Evolutionary conservation across 2,888 invertebrate species (phyloP), one percentile per base, ranked within the genome.

Genomic region (Shargacucullia verbasci): DNA sequence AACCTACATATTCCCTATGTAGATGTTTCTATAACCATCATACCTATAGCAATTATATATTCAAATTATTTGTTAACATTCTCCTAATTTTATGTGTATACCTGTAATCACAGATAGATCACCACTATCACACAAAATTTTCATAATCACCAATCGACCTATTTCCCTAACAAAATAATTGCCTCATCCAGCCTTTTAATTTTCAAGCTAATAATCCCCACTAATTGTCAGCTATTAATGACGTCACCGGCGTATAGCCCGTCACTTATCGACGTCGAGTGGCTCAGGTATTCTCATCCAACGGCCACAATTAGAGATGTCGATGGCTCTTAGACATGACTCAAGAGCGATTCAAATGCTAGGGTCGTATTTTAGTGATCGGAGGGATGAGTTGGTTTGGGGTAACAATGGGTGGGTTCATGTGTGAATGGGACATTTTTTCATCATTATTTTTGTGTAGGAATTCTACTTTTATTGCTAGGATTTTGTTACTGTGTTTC

Each of bases 251-350:
- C 20, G 15, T 29, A 40, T 37, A 31, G 13, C 2, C 7, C 38
- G 38, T 25, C 69, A 62, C 77, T 71, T 66, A 61, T 60, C 45
- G 69, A 27, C 53, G 72, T 62, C 61, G 50, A 72, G 70, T 62
- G 53, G 53, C 62, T 50, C 69, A 71, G 67, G 77, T 76, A 67
- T 67, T 49, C 74, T 75, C 56, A 40, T 37, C 43, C 44, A 55
- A 66, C 58, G 44, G 35, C 49, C 50, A 47, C 71, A 66, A 66
- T 71, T 71, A 55, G 38, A 25, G 37, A 50, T 13, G 48, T 65
- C 48, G 13, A 68, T 48, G 33, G 34, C 33, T 55, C 55, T 49
- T 33, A 49, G 48, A 25, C 33, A 12, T 33, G 34, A 31, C 45
- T 65, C 56, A 49, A 65, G 65, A 65, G 70, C 38, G 65, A 69